phyloP scores from a whole-genome alignment of 2,113 vertebrate genomes.

The Alaudala cheleensis region DNA sequence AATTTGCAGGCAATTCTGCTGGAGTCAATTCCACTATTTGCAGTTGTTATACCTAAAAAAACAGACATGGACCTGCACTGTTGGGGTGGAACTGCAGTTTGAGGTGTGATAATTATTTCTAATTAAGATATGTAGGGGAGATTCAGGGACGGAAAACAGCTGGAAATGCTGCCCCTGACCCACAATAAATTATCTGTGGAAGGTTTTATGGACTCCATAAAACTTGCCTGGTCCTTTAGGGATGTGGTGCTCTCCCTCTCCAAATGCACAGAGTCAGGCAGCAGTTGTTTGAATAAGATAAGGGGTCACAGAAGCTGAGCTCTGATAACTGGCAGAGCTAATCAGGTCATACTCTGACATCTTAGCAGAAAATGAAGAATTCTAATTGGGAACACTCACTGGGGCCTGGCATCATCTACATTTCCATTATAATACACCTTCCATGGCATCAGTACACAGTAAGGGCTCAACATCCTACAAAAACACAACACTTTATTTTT shows the following conservation, averaged over 20 bases:
- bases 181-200: background rate
- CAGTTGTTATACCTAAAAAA: background rate
- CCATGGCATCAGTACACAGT: background rate
- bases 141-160: background rate
- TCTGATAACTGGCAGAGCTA: background rate
- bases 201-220: background rate
- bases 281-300: background rate
- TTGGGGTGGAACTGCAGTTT: background rate
- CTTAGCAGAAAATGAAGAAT: constrained; percentile 17
- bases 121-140: background rate
- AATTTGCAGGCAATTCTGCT: background rate
- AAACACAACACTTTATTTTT: background rate
- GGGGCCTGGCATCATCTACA: background rate
- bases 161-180: background rate
- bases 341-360: constrained; percentile 8
- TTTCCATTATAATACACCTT: background rate
- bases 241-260: background rate
- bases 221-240: background rate
- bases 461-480: background rate
- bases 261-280: background rate
- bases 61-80: background rate
- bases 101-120: background rate
- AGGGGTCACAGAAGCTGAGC: background rate
- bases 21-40: background rate
- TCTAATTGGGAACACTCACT: background rate